Percentiles rank a stretch among this genome's conserved stretches.
Conservation (phyloP, 2,888 invertebrate genomes). For the Malthinus seriepunctatus region DNA sequence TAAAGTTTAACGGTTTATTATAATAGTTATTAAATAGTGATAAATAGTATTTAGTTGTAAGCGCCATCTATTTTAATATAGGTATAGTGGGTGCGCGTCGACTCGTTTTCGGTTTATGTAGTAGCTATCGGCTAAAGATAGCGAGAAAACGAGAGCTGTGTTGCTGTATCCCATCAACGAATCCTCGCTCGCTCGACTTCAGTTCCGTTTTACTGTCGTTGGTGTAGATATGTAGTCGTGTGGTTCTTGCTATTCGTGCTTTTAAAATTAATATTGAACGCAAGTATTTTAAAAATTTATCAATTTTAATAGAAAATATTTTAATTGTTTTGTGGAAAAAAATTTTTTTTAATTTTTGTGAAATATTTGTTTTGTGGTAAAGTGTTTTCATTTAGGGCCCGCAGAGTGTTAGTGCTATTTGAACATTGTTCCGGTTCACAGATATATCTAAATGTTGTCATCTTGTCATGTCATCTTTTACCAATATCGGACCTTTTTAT, state of each 20-base stretch:
- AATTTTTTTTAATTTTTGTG: background rate
- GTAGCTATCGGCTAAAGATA: conserved; percentile 15
- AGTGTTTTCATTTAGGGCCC: conserved; percentile 1
- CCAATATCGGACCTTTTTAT: conserved; percentile 8
- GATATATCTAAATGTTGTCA: conserved; percentile 15
- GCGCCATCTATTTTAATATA: conserved; percentile 27
- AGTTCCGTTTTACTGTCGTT: conserved; percentile 15
- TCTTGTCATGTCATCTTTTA: conserved; percentile 14
- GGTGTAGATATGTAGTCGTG: background rate
- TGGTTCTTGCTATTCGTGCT: conserved; percentile 1
- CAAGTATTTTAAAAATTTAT: too few relatives aligned
- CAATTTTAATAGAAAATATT: background rate
- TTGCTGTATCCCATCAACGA: conserved; percentile 16
- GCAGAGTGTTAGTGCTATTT: conserved; percentile 10
- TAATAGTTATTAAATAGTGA: background rate
- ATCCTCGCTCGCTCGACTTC: conserved; percentile 10
- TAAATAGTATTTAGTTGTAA: conserved; percentile 27
- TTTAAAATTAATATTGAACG: background rate
- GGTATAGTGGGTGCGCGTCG: conserved; percentile 24
- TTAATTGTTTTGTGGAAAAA: background rate
- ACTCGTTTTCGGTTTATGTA: conserved; percentile 27
- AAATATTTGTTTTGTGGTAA: background rate
- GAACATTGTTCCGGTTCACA: conserved; percentile 12
- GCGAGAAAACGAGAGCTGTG: conserved; percentile 22
- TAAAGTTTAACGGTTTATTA: too few relatives aligned